Evolutionary conservation across 2,888 invertebrate genomes (phyloP), one percentile per base, ranked within the genome.

Genomic region (Chaetogeoica ovagalla): DNA sequence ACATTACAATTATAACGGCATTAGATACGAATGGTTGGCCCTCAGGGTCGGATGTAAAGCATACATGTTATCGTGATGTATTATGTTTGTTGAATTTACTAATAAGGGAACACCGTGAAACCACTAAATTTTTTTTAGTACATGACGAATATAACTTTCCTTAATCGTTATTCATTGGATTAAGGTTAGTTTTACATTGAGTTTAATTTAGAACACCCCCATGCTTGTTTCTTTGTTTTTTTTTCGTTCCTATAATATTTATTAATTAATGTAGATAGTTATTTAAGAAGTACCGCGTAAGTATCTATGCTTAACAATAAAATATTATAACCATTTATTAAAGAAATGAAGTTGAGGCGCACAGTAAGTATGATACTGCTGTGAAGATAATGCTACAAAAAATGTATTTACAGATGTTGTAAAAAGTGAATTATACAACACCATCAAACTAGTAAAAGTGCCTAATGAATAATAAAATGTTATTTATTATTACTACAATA

Each of bases 321-420:
- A 63, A 15, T 9, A 55, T 65, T 37, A 73, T 73, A 73, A 63
- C 52, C 63, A 73, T 63, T 55, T 17, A 65, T 74, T 74, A 74
- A 63, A 30, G 55, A 8, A 55, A 63, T 52, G 17, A 55, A 74
- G 55, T 55, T 55, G 55, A 65, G 63, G 39, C 11, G 7, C 19
- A 74, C 55, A 21, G 63, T 65, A 65, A 65, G 13, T 23, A 65
- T 39, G 52, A 65, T 74, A 55, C 11, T 55, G 21, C 11, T 37
- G 2, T 74, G 39, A 23, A 62, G 39, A 55, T 13, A 19, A 55
- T 19, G 17, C n/a, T 74, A 37, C 37, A 52, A 48, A 55, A 74
- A 74, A 65, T n/a, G 21, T 17, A 23, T 62, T 73, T 73, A 30
- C 30, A 21, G n/a, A 7, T 9, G 52, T 63, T n/a, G 63, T 63